phyloP scores from a whole-genome alignment of 2,797 vertebrate species.

The Catamblyrhynchus diadema region DNA sequence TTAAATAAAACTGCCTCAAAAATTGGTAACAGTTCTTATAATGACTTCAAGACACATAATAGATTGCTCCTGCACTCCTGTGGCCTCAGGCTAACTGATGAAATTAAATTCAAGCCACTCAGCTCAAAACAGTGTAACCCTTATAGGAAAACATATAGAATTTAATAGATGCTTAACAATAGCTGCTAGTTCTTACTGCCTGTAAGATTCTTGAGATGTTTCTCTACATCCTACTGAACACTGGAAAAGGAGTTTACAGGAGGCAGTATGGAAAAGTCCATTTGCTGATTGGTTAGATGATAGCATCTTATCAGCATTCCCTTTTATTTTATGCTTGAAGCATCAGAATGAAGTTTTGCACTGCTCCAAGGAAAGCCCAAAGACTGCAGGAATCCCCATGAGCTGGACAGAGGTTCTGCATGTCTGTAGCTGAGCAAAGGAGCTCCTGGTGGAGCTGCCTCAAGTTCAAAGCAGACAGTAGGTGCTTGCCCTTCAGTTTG shows the following conservation, averaged over 20 bases:
- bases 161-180: background rate
- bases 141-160: background rate
- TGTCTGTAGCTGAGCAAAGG: background rate
- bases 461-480: background rate
- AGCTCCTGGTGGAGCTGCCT: background rate
- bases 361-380: background rate
- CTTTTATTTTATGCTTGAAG: background rate
- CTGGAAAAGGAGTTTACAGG: background rate
- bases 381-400: background rate
- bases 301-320: background rate
- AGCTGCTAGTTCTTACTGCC: background rate
- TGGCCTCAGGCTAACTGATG: background rate
- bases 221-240: background rate
- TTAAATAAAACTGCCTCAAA: conserved; percentile 20
- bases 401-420: background rate
- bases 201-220: background rate
- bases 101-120: conserved; percentile 13
- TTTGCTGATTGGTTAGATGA: background rate
- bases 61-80: background rate
- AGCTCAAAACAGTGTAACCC: background rate
- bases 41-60: background rate
- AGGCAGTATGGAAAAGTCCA: background rate
- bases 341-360: background rate
- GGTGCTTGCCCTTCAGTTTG: background rate
- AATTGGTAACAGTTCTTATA: background rate